These are phyloP conservation scores for Actinostola sp. DNA, from an alignment of 92 coral and sea anemone genomes.

Conservation along the genomic window DNA sequence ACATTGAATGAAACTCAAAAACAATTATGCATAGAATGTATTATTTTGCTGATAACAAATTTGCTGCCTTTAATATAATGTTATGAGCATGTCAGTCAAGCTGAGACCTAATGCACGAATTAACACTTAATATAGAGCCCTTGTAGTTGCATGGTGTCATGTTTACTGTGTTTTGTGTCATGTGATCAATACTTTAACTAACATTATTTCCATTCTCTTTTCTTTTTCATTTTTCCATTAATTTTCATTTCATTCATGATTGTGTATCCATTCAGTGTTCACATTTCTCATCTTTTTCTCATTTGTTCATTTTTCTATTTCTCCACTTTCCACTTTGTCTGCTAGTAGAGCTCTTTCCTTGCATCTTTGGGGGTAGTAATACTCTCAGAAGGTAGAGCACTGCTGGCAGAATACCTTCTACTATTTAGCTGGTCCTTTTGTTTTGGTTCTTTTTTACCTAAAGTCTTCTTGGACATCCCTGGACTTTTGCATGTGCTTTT, in stretches of 20 bases:
- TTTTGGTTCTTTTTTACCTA: not conserved
- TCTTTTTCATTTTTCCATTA: constrained; percentile 11
- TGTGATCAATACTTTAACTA: not conserved
- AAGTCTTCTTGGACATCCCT: constrained; percentile 2
- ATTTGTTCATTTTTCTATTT: constrained; percentile 7
- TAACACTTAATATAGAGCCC: no score
- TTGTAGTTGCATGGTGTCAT: not conserved
- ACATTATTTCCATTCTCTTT: constrained; percentile 5
- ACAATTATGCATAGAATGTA: not conserved
- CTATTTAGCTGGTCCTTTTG: not conserved
- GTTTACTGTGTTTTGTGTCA: not conserved
- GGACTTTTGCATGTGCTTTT: not conserved
- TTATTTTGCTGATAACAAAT: no score
- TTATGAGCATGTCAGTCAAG: constrained; percentile 2
- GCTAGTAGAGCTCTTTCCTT: not conserved
- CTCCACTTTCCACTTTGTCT: not conserved
- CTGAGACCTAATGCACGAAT: not conserved
- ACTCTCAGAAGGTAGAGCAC: no score
- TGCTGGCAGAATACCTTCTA: not conserved
- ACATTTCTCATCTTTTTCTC: constrained; percentile 9
- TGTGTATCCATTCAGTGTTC: constrained; percentile 15
- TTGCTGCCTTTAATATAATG: constrained; percentile 4
- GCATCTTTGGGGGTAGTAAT: no score
- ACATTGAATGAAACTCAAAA: no score
- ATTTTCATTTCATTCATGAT: constrained; percentile 22